These are phyloP conservation scores for Nibea albiflora DNA, from an alignment of 2,113 vertebrate species.

Conservation along the genomic window DNA sequence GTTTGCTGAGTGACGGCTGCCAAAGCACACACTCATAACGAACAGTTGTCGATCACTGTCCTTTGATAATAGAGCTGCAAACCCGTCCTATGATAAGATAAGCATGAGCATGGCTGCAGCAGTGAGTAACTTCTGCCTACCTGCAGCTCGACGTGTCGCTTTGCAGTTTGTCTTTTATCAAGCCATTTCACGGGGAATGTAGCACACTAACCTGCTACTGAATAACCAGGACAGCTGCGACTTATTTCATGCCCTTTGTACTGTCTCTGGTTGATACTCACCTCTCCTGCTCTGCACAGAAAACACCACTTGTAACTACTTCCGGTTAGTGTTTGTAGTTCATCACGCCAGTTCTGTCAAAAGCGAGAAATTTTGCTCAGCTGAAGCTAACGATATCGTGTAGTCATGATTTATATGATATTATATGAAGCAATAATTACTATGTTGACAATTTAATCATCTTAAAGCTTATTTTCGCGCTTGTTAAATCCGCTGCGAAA, in stretches of 20 bases:
- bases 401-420: rapidly evolving
- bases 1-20: no score
- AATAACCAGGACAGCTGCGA: neutral
- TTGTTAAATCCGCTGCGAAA: neutral
- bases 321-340: conserved; percentile 68
- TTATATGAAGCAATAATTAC: rapidly evolving
- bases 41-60: neutral
- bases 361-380: neutral
- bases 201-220: neutral
- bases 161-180: neutral
- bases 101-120: neutral
- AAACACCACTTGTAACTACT: conserved; percentile 24
- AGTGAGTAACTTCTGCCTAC: conserved; percentile 23
- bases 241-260: conserved; percentile 54
- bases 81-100: neutral
- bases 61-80: neutral
- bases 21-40: neutral
- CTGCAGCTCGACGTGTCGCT: conserved; percentile 34
- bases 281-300: conserved; percentile 4
- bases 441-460: rapidly evolving
- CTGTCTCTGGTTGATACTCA: conserved; percentile 39
- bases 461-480: neutral
- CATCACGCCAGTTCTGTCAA: neutral
- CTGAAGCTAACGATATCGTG: neutral
- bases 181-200: neutral